These are phyloP conservation scores for Saccopteryx bilineata DNA, from an alignment of 2,113 vertebrate genomes.

Conservation along the genomic window DNA sequence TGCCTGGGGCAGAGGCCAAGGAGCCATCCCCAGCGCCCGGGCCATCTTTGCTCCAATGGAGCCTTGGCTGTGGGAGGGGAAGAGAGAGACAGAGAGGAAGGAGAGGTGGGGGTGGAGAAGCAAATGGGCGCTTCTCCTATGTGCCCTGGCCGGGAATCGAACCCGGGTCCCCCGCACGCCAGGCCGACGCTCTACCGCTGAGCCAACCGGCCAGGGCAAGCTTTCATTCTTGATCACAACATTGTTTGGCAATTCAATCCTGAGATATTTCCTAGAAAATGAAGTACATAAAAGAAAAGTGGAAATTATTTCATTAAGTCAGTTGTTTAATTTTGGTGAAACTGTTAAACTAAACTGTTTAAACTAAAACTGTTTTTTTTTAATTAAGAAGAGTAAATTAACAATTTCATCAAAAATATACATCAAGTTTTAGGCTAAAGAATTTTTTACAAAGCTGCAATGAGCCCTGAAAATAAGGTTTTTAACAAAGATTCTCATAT, in stretches of 20 bases:
- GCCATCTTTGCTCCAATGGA: too few relatives aligned
- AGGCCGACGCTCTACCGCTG: too few relatives aligned
- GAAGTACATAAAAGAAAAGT: neutral
- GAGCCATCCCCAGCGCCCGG: too few relatives aligned
- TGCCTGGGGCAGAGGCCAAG: too few relatives aligned
- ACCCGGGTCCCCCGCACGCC: too few relatives aligned
- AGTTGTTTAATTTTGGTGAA: neutral
- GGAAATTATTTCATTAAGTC: neutral
- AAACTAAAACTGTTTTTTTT: neutral
- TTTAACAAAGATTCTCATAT: neutral
- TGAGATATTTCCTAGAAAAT: neutral
- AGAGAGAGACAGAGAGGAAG: too few relatives aligned
- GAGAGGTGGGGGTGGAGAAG: too few relatives aligned
- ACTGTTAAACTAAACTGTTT: too few relatives aligned
- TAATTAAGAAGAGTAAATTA: neutral
- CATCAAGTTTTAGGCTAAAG: slow-evolving; percentile 1
- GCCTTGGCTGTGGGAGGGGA: too few relatives aligned
- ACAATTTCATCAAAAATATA: neutral
- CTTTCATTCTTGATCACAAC: neutral
- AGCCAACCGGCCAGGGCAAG: too few relatives aligned
- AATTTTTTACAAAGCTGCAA: neutral
- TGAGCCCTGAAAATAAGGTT: neutral
- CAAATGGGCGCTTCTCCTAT: too few relatives aligned
- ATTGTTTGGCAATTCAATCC: neutral
- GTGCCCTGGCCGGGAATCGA: too few relatives aligned